Base-by-base conservation (phyloP, 2,797 vertebrate genomes). In the Manis crassicaudata region DNA sequence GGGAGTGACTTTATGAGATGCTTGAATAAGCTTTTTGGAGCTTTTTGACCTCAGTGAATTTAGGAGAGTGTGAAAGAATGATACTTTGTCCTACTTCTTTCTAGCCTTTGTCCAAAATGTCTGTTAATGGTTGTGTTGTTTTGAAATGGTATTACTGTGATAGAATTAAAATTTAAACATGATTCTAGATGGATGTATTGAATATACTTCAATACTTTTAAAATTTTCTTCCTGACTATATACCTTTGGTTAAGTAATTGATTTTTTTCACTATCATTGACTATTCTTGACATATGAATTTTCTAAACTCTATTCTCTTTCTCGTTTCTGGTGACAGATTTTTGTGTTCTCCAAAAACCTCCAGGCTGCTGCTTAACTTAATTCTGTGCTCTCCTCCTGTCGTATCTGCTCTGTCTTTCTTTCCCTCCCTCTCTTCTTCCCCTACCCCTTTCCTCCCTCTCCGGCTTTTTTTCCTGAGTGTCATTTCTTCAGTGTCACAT, bases 261-360 rank as follows among this genome's bases (percentile, higher is more conserved):
- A 88, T 86, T 52, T 68, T 32, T 91, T 90, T 68, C 1, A 29
- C 23, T 4, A 27, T 32, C 46, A 67, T 63, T 96, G 80, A 83
- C 54, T 81, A 27, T 92, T 84, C 29, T 96, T 95, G 83, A 94
- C 54, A 68, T 70, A 62, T n/a, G 79, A 83, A 79, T 16, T 92
- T 96, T 76, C 60, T 35, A 79, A 88, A 60, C 16, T 67, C 40
- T 14, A 56, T 90, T 90, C 35, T 82, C 20, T 92, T 52, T 6
- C 12, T 92, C 18, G 7, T 32, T 89, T 95, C 72, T 88, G 68
- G 54, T 94, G 60, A 52, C 16, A 73, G 65, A 52, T 23, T 81
- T 95, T 54, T 85, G 82, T 84, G 62, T 37, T 37, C 18, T 67
- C n/a, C 21, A 4, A 3, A 96, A 81, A 77, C 17, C 14, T 89